Evolutionary conservation across 2,888 invertebrate species (phyloP), one percentile per base, ranked within the genome.

Genomic region (Julus scandinavius): DNA sequence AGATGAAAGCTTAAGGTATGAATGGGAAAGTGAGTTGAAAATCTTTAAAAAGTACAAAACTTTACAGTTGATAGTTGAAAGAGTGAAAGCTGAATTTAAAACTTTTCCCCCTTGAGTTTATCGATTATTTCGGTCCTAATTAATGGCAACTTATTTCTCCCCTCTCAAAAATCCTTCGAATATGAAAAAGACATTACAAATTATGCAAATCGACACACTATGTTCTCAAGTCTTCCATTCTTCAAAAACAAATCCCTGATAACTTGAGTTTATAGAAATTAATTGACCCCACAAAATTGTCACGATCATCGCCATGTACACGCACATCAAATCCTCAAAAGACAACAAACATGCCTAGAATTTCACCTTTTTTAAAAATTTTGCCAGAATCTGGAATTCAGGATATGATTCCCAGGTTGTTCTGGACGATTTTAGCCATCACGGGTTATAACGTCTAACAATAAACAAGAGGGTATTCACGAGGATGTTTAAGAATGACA

Each of bases 11-110:
- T 17, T 6, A 20, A n/a, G 4, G 54, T 15, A 54, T 4, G 17
- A 15, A 15, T 11, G 54, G 20, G n/a, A 63, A 6, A n/a, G n/a
- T 38, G 80, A 3, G 9, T 80, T 38, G 15, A 80, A 80, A 38
- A 29, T 15, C 38, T 80, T 80, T 29, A 80, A 80, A 80, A 80
- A 80, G 80, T 80, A 80, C 38, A 80, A 80, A 40, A 40, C 15
- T 72, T 72, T 29, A 72, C 72, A 29, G 72, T 2, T 11, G 7
- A 72, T 72, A 20, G 29, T 20, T 29, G 29, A 63, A n/a, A 63
- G 20, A 1, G n/a, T 63, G 29, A 72, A 29, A n/a, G 29, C 29
- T 29, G 72, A 63, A 72, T 72, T 29, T 3, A 80, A 80, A 72
- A 50, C 11, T 72, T 72, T n/a, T 6, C 2, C 38, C 20, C 63